Conservation (phyloP, 30 jellyfish, hydroid and myxozoan species). For the Mastigias papua region DNA sequence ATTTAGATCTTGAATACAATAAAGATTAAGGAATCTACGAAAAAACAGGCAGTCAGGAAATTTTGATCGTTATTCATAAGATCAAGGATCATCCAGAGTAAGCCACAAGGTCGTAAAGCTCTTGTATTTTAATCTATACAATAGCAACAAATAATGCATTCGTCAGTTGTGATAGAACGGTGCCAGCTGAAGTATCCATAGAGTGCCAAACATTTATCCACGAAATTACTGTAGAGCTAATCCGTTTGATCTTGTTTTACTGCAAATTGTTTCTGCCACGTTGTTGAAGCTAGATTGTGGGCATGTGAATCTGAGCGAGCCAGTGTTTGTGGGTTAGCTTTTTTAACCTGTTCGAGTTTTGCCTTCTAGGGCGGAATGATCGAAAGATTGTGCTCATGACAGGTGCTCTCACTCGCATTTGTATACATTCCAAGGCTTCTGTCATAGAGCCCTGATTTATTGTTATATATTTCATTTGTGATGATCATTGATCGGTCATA, state of each 20-base stretch:
- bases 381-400: conserved; percentile 75
- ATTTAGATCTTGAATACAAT: too few species aligned
- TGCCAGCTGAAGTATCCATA: neutral
- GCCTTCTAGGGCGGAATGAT: conserved; percentile 62
- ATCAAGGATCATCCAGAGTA: conserved; percentile 19
- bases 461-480: neutral
- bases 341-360: conserved; percentile 48
- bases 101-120: conserved; percentile 10
- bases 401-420: conserved; percentile 21
- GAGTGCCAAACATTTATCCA: neutral
- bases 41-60: neutral
- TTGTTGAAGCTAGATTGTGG: conserved; percentile 62
- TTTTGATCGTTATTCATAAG: neutral
- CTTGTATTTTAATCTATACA: neutral
- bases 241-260: neutral
- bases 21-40: neutral
- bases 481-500: conserved; percentile 75
- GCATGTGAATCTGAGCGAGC: conserved; percentile 65
- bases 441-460: neutral
- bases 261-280: conserved; percentile 30
- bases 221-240: neutral
- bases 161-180: neutral
- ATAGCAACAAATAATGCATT: neutral
- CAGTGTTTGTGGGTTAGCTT: conserved; percentile 74
- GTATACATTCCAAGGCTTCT: conserved; percentile 8